A percentile compares a stretch with the other conserved stretches of the same genome.
These are phyloP conservation scores for Drosophila orosa DNA, from an alignment of 1,140 invertebrate species.

Conservation along the genomic window DNA sequence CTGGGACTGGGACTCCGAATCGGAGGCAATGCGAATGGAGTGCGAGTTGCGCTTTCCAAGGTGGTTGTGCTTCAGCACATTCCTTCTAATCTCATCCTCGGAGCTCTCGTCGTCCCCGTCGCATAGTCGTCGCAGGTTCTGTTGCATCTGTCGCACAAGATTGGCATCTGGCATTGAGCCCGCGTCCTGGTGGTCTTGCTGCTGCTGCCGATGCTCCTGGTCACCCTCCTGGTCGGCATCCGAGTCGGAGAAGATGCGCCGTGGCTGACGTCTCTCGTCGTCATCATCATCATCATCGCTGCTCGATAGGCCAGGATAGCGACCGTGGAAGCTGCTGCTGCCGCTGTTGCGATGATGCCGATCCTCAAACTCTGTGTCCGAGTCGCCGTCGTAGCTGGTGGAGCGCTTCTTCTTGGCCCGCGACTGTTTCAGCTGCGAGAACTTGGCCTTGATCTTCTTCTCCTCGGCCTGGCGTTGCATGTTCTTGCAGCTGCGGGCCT, in stretches of 20 bases:
- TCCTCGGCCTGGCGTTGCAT: conserved; percentile 96
- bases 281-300: conserved; percentile 66
- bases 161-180: conserved; percentile 31
- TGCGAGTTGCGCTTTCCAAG: conserved; percentile 85
- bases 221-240: conserved; percentile 36
- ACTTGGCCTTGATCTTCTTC: conserved; percentile 95
- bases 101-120: conserved; percentile 83
- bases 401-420: conserved; percentile 94
- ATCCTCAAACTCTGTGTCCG: conserved; percentile 88
- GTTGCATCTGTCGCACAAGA: conserved; percentile 63
- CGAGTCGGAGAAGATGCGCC: conserved; percentile 75
- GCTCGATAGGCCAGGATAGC: conserved; percentile 64
- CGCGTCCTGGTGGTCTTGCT: conserved; percentile 24
- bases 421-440: conserved; percentile 94
- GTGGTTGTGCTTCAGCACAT: conserved; percentile 69
- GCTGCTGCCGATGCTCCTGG: conserved; percentile 15
- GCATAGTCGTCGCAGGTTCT: conserved; percentile 72
- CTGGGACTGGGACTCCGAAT: conserved; percentile 84
- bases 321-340: conserved; percentile 72
- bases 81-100: conserved; percentile 76
- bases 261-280: conserved; percentile 34
- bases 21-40: conserved; percentile 86
- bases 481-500: conserved; percentile 96
- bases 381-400: conserved; percentile 93
- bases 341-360: conserved; percentile 66